Base-by-base conservation (phyloP, 2,888 invertebrate species). In the Trachelus stipa region DNA sequence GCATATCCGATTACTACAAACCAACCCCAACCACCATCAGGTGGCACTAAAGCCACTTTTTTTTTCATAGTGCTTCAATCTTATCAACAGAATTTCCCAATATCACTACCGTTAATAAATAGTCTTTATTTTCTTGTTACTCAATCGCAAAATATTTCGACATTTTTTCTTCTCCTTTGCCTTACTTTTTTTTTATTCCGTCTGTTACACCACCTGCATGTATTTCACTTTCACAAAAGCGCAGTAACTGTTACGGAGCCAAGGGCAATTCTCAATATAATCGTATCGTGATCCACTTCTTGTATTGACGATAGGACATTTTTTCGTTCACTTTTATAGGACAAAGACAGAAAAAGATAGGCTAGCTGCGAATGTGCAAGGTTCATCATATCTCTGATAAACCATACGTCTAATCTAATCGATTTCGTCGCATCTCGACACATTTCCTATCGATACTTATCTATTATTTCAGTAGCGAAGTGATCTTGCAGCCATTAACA, bases 21-120 rank as follows among this genome's bases (percentile, higher is more conserved):
- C 95, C 95, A 95, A 23, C 95, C 95, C 89, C 94, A 95, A 23
- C 95, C 94, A 80, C 95, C 95, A 85, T 95, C 94, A 0, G 95
- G 95, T 68, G 94, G 94, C 79, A 93, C 92, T 56, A 89, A 81
- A 81, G 88, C 87, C 35, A 74, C 84, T 68, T 74, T 76, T 76
- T 79, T 37, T 34, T 9, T 56, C 56, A 56, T 56, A 56, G 9
- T 56, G 9, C 23, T 56, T 56, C 23, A 9, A 56, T 9, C 2
- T 56, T 23, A 23, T 0, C 9, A 23, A 23, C 23, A 4, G 4
- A 73, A 73, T 73, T 33, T 74, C 11, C 11, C 23, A 33, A n/a
- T 68, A 35, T 74, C 34, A 68, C 37, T 68, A 11, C 31, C 31
- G 37, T 31, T n/a, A 30, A 74, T 3, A n/a, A 11, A 9, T 15